Base-by-base conservation (phyloP, 2,888 invertebrate species). In the Sminthurinus aureus region DNA sequence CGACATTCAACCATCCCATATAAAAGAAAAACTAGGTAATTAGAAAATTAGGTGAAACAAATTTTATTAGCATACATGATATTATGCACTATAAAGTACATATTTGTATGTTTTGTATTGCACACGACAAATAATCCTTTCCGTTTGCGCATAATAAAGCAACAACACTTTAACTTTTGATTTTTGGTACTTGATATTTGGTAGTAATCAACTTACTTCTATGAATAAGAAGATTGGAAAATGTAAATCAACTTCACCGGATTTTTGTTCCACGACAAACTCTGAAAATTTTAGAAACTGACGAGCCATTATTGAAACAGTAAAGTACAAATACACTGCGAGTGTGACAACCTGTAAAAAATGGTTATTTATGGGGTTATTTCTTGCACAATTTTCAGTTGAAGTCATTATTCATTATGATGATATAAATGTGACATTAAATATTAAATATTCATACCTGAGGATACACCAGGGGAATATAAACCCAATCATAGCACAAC, bases 401-500 rank as follows among this genome's bases (percentile, higher is more conserved):
- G 64, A 8, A 15, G n/a, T 64, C n/a, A 15, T 18, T 64, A 18
- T 15, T 18, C 13, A 64, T 64, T 64, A n/a, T 64, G 58, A 12
- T 12, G 15, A 58, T 58, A 12, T 12, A 58, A 12, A 12, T 12
- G 58, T 58, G 15, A 15, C 9, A 58, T 58, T 9, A 12, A 12
- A 64, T 64, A 4, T 13, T 18, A 9, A 18, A 64, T 64, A 6
- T 12, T 26, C 26, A 13, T 85, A 90, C 90, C 89, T 90, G 90
- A 0, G 90, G 90, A 86, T 90, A 90, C 22, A 90, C 90, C 4
- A 90, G 83, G 9, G 90, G 90, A 38, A 90, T 89, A 81, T 89
- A 89, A 67, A 90, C 89, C 90, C 90, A 90, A 83, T 90, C 90
- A 83, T 89, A 90, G 84, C 89, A 84, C 89, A 90, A 1, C 88